Percentiles rank a stretch among this genome's conserved stretches.
Conservation (phyloP, 2,113 vertebrate species). For the Copsychus sechellarum region DNA sequence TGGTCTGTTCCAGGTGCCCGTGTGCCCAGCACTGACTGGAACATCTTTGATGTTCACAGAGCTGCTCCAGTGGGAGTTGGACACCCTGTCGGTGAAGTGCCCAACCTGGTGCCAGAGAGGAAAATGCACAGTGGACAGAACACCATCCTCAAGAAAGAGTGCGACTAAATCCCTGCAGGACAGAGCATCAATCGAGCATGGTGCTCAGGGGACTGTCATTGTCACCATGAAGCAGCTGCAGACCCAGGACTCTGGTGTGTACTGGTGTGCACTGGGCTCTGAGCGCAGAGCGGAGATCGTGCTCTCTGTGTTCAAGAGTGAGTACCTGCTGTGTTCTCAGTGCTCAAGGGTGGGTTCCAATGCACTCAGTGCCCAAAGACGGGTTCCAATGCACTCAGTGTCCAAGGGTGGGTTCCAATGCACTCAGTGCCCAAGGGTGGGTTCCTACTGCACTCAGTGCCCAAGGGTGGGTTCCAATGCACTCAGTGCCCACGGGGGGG, state of each 20-base stretch:
- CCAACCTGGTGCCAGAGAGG: background rate
- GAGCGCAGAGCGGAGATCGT: accelerated
- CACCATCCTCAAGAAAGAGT: accelerated
- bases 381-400: no score
- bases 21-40: background rate
- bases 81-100: background rate
- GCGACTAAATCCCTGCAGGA: accelerated
- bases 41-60: background rate
- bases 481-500: background rate
- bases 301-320: slow-evolving; percentile 17
- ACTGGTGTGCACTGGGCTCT: background rate
- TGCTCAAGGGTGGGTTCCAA: background rate
- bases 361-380: background rate
- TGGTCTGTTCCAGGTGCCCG: accelerated
- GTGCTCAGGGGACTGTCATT: accelerated
- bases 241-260: background rate
- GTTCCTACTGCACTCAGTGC: background rate
- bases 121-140: accelerated
- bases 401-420: background rate
- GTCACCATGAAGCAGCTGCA: slow-evolving; percentile 22
- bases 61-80: background rate
- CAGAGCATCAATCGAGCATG: accelerated
- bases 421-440: background rate
- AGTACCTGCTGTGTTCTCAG: background rate
- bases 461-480: background rate